Conservation (phyloP, 2,797 vertebrate genomes). For the Acrocephalus scirpaceus region DNA sequence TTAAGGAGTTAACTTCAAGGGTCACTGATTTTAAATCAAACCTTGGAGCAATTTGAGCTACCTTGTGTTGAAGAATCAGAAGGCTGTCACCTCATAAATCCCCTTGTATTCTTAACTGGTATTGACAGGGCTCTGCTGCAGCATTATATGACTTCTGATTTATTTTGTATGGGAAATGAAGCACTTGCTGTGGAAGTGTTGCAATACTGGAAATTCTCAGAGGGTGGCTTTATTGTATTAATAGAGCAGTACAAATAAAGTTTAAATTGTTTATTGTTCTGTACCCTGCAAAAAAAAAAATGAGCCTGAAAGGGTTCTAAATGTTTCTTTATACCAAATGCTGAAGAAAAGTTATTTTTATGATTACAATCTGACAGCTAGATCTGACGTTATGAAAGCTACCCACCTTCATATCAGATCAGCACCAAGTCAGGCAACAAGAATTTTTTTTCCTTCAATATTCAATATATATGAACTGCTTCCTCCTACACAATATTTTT, state of each 20-base stretch:
- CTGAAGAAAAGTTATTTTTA: constrained; percentile 11
- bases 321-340: background rate
- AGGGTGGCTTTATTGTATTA: constrained; percentile 38
- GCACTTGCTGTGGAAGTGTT: background rate
- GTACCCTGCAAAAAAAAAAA: constrained; percentile 5
- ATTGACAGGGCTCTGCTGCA: constrained; percentile 36
- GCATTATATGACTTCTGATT: constrained; percentile 41
- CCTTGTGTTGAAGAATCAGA: background rate
- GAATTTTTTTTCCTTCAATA: background rate
- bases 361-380: background rate
- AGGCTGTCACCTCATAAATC: constrained; percentile 44
- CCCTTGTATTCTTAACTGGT: background rate
- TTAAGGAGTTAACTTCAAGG: constrained; percentile 26
- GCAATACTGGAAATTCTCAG: constrained; percentile 38
- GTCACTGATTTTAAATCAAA: constrained; percentile 55
- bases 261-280: constrained; percentile 3
- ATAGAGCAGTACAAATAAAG: background rate
- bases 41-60: constrained; percentile 10
- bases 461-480: background rate
- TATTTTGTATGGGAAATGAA: constrained; percentile 35
- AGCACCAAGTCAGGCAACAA: background rate
- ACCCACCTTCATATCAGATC: background rate
- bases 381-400: background rate
- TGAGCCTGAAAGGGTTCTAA: background rate
- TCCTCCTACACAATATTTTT: background rate